Evolutionary conservation across 2,113 vertebrate genomes (phyloP).

Genomic region (Mesoclemmys tuberculata): DNA sequence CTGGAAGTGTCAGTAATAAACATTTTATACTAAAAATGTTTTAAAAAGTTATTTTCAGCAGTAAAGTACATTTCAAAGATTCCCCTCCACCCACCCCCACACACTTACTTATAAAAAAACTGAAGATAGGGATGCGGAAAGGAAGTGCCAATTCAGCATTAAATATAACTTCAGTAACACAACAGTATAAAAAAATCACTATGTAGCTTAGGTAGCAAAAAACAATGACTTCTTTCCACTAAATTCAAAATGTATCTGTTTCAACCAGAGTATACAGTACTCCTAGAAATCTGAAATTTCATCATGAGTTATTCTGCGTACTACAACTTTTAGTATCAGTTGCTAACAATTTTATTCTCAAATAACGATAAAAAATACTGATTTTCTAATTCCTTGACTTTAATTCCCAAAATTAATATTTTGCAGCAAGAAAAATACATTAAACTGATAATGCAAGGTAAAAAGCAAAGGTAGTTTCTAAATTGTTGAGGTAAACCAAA

Average conservation of each 20-base stretch:
- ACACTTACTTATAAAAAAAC: background rate
- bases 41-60: background rate
- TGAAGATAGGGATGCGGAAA: background rate
- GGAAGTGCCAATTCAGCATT: background rate
- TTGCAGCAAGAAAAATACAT: background rate
- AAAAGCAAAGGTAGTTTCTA: background rate
- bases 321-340: background rate
- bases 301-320: background rate
- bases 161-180: background rate
- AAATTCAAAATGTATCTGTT: background rate
- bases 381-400: background rate
- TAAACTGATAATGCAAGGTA: background rate
- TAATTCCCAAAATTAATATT: background rate
- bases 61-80: background rate
- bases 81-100: background rate
- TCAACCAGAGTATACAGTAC: background rate
- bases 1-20: background rate
- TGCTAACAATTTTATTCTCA: background rate
- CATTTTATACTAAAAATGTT: background rate
- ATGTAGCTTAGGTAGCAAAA: background rate
- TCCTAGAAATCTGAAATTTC: background rate
- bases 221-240: background rate
- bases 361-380: background rate
- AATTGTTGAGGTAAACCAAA: background rate
- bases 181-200: background rate